Base-by-base conservation (phyloP, 2,888 invertebrate genomes). In the Cataglyphis livida region DNA sequence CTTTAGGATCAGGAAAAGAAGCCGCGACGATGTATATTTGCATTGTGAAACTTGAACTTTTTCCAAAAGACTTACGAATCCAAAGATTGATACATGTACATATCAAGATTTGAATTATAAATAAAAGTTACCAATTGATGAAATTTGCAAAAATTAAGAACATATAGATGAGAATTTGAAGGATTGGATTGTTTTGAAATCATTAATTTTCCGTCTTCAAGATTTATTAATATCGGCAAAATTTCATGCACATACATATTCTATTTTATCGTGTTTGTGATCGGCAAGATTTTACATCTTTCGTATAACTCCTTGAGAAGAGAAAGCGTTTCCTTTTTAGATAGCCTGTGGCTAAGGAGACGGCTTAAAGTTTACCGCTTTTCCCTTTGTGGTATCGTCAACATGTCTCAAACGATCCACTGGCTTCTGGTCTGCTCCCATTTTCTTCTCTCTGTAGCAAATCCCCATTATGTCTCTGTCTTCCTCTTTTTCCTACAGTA, bases 291-390 rank as follows among this genome's bases (percentile, higher is more conserved):
- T 84, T 86, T 83, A 78, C 83, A 81, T 82, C 62, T 70, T 65
- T 71, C 41, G 32, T 44, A 62, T 28, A 70, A 71, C 38, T 54
- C 32, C 32, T 51, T 38, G 35, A 25, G 35, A 25, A 62, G 38
- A 65, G 57, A 75, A 75, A 70, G 54, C 74, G 38, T 61, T 88
- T 84, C 66, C 65, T 54, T 75, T 48, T 57, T 51, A 81, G 82
- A 82, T 84, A 89, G 84, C 89, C 85, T 32, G 79, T 89, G 83
- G 89, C 81, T 85, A 84, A 83, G 82, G 83, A 84, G 79, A 59
- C 81, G 74, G 90, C 87, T 89, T 84, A 88, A 92, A 92, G 88
- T 92, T 91, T 90, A 86, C 88, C 75, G 84, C 84, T 85, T 81
- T 85, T 87, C 87, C 90, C 89, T 90, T 89, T 89, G 89, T 89